Evolutionary conservation across 2,113 vertebrate species (phyloP).

Genomic region (Leptodactylus fuscus): DNA sequence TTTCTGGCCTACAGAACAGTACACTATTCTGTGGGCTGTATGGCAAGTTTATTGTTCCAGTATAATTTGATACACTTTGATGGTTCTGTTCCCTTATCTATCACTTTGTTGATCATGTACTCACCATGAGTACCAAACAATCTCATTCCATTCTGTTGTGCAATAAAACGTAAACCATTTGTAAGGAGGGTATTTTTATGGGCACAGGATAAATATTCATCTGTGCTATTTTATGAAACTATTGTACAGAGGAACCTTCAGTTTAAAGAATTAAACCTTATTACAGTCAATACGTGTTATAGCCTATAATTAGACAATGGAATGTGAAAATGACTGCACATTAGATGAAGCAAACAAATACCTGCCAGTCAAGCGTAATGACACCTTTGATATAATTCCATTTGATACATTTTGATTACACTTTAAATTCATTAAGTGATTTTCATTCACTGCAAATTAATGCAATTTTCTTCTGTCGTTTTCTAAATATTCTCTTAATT

Average conservation of each 20-base stretch:
- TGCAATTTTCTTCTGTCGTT: constrained; percentile 25
- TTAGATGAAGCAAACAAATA: constrained; percentile 22
- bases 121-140: too few species aligned
- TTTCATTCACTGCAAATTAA: constrained; percentile 24
- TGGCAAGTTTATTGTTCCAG: too few species aligned
- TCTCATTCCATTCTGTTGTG: too few species aligned
- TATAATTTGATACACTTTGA: too few species aligned
- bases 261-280: neutral
- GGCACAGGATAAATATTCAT: too few species aligned
- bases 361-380: constrained; percentile 20
- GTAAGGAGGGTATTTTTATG: too few species aligned
- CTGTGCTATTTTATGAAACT: too few species aligned
- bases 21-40: too few species aligned
- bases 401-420: constrained; percentile 25
- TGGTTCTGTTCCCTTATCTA: too few species aligned
- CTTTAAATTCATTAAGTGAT: constrained; percentile 16
- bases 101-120: too few species aligned
- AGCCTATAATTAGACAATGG: constrained; percentile 5
- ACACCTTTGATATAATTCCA: constrained; percentile 24
- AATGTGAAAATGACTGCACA: constrained; percentile 1
- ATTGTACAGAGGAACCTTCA: neutral
- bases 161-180: too few species aligned
- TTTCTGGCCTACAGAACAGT: too few species aligned
- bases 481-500: constrained; percentile 30
- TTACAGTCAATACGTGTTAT: neutral